Percentiles rank a stretch among this genome's conserved stretches.
Evolutionary conservation across 2,113 vertebrate species (phyloP).

Genomic region (Melanostigma gelatinosum): DNA sequence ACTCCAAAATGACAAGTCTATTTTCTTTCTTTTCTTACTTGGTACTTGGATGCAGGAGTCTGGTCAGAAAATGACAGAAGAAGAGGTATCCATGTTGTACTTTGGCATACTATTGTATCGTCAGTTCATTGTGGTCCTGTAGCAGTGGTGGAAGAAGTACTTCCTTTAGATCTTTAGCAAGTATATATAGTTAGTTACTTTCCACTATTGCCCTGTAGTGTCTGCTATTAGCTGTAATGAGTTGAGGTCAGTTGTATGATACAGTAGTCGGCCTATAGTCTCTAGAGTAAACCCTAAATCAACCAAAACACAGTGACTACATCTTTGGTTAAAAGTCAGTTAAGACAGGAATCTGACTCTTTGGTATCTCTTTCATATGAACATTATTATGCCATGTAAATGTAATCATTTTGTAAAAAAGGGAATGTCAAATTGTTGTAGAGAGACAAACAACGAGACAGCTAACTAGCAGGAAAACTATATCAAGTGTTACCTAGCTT

Average conservation of each 20-base stretch:
- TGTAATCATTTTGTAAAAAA: neutral
- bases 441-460: neutral
- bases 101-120: neutral
- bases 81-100: conserved; percentile 86
- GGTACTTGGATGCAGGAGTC: conserved; percentile 82
- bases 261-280: neutral
- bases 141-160: neutral
- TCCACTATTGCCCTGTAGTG: neutral
- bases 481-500: neutral
- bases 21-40: conserved; percentile 20
- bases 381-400: neutral
- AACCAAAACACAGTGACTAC: neutral
- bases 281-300: neutral
- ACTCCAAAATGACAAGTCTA: neutral
- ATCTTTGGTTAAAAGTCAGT: neutral
- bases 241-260: neutral
- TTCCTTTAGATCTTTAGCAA: neutral
- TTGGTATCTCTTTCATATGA: neutral
- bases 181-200: neutral
- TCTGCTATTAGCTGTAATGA: neutral
- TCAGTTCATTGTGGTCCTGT: conserved; percentile 1
- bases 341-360: neutral
- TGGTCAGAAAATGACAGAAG: conserved; percentile 95
- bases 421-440: neutral
- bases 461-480: neutral